Conservation (phyloP, 2,113 vertebrate species). For the Phrynocephalus versicolor region DNA sequence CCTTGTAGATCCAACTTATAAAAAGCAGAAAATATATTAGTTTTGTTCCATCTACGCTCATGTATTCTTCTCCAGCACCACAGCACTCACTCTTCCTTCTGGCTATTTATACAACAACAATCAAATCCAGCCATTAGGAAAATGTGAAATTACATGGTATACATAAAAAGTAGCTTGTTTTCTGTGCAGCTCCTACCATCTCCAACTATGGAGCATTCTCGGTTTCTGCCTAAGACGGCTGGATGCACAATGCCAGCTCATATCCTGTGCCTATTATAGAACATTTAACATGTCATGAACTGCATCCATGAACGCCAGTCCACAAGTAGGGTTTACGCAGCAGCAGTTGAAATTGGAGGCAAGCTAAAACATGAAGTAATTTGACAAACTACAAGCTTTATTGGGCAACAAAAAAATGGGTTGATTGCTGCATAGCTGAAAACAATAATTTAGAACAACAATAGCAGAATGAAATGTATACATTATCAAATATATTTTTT, state of each 20-base stretch:
- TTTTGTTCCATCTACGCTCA: background rate
- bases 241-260: background rate
- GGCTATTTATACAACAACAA: constrained; percentile 2
- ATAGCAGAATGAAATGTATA: background rate
- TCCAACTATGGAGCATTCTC: background rate
- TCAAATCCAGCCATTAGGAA: background rate
- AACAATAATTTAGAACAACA: background rate
- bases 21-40: background rate
- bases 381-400: fast-evolving
- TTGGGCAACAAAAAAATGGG: background rate
- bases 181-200: background rate
- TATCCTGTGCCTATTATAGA: background rate
- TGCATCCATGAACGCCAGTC: background rate
- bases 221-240: background rate
- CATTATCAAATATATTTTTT: background rate
- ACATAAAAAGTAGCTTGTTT: background rate
- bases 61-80: background rate
- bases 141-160: constrained; percentile 1
- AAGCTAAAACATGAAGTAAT: background rate
- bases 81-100: background rate
- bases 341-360: background rate
- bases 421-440: fast-evolving
- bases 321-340: background rate
- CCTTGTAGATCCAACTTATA: background rate
- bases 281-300: background rate